A percentile compares a stretch with the other conserved stretches of the same genome.
Evolutionary conservation across 1,140 invertebrate species (phyloP).

Genomic region (Aphis gossypii): DNA sequence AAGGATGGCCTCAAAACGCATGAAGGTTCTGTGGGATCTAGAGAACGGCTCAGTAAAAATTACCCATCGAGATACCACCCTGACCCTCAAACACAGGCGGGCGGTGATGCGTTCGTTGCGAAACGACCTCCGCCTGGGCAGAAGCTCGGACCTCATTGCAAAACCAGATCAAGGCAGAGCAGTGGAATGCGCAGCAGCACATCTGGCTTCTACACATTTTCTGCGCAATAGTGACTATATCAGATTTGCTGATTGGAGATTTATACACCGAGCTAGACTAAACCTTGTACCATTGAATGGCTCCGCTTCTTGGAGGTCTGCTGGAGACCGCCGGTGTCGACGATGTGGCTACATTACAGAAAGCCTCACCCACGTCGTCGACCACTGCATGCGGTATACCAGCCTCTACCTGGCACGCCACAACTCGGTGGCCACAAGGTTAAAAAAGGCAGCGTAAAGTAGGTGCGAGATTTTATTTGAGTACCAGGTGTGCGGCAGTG

Average conservation of each 20-base stretch:
- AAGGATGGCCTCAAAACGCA: too few relatives aligned
- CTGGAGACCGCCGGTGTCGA: not conserved
- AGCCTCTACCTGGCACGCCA: not conserved
- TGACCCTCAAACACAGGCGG: too few relatives aligned
- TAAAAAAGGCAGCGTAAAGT: not conserved
- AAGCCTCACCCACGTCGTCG: not conserved
- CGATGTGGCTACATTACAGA: not conserved
- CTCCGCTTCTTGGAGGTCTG: not conserved
- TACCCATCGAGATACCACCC: too few relatives aligned
- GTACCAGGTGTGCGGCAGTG: not conserved
- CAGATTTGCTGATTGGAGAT: conserved; percentile 62
- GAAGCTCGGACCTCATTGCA: not conserved
- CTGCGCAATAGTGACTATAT: conserved; percentile 56
- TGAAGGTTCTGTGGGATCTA: too few relatives aligned
- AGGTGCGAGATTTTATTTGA: not conserved
- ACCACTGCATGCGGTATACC: not conserved
- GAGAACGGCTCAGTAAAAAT: too few relatives aligned
- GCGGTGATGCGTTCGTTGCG: too few relatives aligned
- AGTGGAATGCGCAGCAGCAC: not conserved
- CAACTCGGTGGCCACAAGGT: not conserved
- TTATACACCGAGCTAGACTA: conserved; percentile 61
- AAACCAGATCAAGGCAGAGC: conserved; percentile 55
- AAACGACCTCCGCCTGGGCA: not conserved
- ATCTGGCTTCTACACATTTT: conserved; percentile 57
- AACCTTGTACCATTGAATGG: conserved; percentile 60